Conservation (phyloP, 37 sponge, comb jelly and placozoan genomes). For the Geodia barretti region DNA sequence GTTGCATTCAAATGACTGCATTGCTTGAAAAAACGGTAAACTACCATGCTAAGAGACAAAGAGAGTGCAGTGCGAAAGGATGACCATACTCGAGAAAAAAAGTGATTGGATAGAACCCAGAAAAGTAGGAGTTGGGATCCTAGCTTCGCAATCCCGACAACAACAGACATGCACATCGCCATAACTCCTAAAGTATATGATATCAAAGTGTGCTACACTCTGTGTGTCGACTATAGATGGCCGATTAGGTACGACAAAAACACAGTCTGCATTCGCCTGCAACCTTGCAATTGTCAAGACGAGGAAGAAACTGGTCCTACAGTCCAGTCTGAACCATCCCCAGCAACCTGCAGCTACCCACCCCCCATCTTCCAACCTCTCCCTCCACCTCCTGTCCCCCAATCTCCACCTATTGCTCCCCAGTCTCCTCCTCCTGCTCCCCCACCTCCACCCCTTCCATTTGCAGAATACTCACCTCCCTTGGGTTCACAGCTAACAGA, state of each 20-base stretch:
- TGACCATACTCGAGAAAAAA: neutral
- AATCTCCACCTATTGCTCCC: too few relatives aligned
- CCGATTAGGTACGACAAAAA: slow-evolving; percentile 22
- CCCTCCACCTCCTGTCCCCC: too few relatives aligned
- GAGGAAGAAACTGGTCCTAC: too few relatives aligned
- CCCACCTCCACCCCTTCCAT: too few relatives aligned
- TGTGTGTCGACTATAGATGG: slow-evolving; percentile 13
- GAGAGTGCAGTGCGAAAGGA: neutral
- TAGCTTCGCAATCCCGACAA: slow-evolving; percentile 28
- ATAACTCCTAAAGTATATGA: slow-evolving; percentile 19
- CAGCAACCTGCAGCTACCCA: too few relatives aligned
- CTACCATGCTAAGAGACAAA: slow-evolving; percentile 36
- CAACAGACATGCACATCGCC: slow-evolving; percentile 1
- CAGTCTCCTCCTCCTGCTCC: too few relatives aligned
- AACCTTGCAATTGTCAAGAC: slow-evolving; percentile 23
- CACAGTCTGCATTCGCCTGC: slow-evolving; percentile 29
- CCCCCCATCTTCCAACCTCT: too few relatives aligned
- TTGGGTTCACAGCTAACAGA: too few relatives aligned
- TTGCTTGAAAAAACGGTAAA: slow-evolving; percentile 7
- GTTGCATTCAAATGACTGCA: slow-evolving; percentile 31
- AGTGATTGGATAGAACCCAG: slow-evolving; percentile 8
- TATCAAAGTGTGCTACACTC: slow-evolving; percentile 23
- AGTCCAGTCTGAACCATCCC: too few relatives aligned
- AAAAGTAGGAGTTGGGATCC: slow-evolving; percentile 4
- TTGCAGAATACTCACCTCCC: too few relatives aligned